A percentile compares a stretch with the other conserved stretches of the same genome.
These are phyloP conservation scores for Copidosoma aretas DNA, from an alignment of 2,888 invertebrate species.

Conservation along the genomic window DNA sequence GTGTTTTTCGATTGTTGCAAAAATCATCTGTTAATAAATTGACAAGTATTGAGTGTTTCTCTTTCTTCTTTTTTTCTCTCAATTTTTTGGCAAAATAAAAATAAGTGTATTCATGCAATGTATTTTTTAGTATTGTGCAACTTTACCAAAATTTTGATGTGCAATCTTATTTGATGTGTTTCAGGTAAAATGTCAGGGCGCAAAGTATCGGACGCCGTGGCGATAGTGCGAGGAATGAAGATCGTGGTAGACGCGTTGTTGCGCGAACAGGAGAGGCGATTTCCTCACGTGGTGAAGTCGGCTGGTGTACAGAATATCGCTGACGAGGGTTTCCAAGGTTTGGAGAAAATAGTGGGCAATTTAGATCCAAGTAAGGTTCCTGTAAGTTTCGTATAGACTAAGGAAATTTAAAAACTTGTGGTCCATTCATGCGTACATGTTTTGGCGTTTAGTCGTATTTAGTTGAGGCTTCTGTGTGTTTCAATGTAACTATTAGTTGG, in stretches of 20 bases:
- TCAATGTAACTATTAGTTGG: neutral
- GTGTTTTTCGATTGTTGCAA: too few relatives aligned
- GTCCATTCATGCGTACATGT: conserved; percentile 1
- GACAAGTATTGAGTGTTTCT: too few relatives aligned
- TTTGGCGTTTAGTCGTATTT: conserved; percentile 5
- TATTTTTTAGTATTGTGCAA: neutral
- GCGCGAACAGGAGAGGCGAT: conserved; percentile 70
- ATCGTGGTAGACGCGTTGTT: conserved; percentile 72
- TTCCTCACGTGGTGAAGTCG: conserved; percentile 72
- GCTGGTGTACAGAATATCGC: conserved; percentile 70
- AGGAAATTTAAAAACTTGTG: conserved; percentile 27
- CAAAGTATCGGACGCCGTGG: conserved; percentile 67
- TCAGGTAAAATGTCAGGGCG: conserved; percentile 55
- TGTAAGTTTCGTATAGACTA: conserved; percentile 53
- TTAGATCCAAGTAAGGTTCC: conserved; percentile 59
- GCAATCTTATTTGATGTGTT: neutral
- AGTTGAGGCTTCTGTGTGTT: neutral
- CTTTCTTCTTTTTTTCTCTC: too few relatives aligned
- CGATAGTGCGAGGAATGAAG: conserved; percentile 74
- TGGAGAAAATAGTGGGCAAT: conserved; percentile 49
- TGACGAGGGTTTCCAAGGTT: conserved; percentile 50
- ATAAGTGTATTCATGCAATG: neutral
- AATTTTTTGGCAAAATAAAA: too few relatives aligned
- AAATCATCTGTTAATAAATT: too few relatives aligned
- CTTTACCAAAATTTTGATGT: neutral